Evolutionary conservation across 2,113 vertebrate genomes (phyloP).

Genomic region (Ursus arctos): DNA sequence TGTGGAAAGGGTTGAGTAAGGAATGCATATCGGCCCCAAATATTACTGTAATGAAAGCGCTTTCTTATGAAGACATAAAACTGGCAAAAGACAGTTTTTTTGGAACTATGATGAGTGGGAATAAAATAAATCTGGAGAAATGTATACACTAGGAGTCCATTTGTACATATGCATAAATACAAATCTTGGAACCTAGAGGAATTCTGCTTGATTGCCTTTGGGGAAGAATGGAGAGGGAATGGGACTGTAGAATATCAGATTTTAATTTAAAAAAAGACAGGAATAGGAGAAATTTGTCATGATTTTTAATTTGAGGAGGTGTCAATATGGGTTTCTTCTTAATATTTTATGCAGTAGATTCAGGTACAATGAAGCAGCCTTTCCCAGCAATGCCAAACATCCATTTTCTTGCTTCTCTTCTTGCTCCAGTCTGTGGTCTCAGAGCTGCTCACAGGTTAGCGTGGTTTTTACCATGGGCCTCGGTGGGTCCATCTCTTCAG

Average conservation of each 20-base stretch:
- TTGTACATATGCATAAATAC: neutral
- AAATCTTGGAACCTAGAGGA: neutral
- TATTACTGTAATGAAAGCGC: neutral
- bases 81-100: neutral
- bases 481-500: accelerated
- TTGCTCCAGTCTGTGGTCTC: neutral
- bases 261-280: neutral
- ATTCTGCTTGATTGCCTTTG: neutral
- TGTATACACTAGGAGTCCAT: neutral
- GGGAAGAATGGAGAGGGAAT: neutral
- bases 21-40: neutral
- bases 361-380: neutral
- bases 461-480: neutral
- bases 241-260: neutral
- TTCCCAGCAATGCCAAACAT: neutral
- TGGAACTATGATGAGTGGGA: neutral
- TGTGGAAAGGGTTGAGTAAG: neutral
- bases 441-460: neutral
- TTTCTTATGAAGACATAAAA: neutral
- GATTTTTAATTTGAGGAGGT: neutral
- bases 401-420: neutral
- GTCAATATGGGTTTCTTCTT: neutral
- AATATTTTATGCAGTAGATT: neutral
- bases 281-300: neutral
- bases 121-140: neutral